Evolutionary conservation across 2,113 vertebrate species (phyloP).

Genomic region (Anarhynchus alexandrinus): DNA sequence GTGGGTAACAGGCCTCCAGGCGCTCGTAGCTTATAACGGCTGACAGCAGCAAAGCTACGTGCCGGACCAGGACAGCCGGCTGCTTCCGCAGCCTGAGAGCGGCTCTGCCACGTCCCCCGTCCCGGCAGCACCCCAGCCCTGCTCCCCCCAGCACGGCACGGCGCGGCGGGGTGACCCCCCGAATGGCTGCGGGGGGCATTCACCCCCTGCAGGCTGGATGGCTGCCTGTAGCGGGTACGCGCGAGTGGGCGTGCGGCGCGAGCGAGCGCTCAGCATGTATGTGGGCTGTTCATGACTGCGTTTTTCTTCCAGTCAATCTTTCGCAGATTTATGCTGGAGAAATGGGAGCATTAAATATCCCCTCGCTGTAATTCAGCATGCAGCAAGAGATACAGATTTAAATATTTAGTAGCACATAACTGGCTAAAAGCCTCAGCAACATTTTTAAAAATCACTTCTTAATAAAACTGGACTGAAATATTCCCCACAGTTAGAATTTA

Average conservation of each 20-base stretch:
- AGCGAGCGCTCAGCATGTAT: background rate
- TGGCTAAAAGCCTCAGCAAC: constrained; percentile 55
- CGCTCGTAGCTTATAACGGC: constrained; percentile 45
- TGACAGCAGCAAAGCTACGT: constrained; percentile 32
- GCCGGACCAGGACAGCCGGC: background rate
- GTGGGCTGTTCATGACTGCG: background rate
- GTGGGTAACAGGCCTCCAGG: constrained; percentile 60
- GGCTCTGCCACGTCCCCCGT: fast-evolving
- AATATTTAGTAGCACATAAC: constrained; percentile 74
- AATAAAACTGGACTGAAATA: constrained; percentile 42
- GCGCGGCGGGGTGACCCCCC: fast-evolving
- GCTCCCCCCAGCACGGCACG: fast-evolving
- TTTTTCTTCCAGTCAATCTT: constrained; percentile 36
- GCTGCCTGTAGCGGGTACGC: fast-evolving
- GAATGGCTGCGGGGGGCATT: fast-evolving
- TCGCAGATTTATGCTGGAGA: constrained; percentile 24
- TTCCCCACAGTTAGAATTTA: constrained; percentile 33
- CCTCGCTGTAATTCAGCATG: constrained; percentile 65
- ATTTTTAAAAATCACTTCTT: constrained; percentile 64
- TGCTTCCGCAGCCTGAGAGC: background rate
- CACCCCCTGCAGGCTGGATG: background rate
- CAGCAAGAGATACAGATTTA: constrained; percentile 68
- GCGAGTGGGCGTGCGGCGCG: fast-evolving
- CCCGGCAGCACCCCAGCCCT: fast-evolving
- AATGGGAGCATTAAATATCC: constrained; percentile 65